These are phyloP conservation scores for Poecilia gillii DNA, from an alignment of 2,797 vertebrate genomes.

Conservation along the genomic window DNA sequence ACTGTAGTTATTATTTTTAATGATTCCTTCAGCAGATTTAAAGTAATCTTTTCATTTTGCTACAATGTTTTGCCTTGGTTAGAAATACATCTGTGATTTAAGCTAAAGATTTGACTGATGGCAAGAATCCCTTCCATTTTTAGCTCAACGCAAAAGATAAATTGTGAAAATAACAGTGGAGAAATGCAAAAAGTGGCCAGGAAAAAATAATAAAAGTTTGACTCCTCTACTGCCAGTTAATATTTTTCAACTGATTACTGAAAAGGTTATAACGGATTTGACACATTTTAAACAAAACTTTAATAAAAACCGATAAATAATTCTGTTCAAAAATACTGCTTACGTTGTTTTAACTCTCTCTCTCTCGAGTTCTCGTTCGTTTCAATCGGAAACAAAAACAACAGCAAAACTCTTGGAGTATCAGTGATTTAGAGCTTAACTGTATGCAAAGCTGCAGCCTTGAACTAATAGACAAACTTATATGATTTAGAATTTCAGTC, in stretches of 20 bases:
- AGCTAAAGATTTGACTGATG: background rate
- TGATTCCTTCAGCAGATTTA: background rate
- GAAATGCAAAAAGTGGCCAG: background rate
- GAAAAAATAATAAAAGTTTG: background rate
- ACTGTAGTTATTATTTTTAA: background rate
- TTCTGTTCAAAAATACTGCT: background rate
- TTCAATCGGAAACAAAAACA: background rate
- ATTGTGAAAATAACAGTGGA: background rate
- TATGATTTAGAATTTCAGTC: background rate
- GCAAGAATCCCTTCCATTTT: background rate
- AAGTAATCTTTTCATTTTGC: background rate
- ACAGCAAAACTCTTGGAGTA: background rate
- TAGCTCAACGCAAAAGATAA: background rate
- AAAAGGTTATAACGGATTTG: background rate
- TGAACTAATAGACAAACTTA: background rate
- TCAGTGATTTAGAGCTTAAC: background rate
- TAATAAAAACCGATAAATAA: background rate
- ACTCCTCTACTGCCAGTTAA: background rate
- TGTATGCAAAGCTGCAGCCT: background rate
- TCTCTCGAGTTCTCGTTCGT: background rate
- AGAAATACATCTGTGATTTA: background rate
- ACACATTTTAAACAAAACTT: background rate
- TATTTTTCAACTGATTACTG: background rate
- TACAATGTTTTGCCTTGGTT: background rate
- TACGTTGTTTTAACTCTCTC: background rate